Percentiles rank a stretch among this genome's conserved stretches.
These are phyloP conservation scores for Manacus vitellinus DNA, from an alignment of 2,113 vertebrate species.

Conservation along the genomic window DNA sequence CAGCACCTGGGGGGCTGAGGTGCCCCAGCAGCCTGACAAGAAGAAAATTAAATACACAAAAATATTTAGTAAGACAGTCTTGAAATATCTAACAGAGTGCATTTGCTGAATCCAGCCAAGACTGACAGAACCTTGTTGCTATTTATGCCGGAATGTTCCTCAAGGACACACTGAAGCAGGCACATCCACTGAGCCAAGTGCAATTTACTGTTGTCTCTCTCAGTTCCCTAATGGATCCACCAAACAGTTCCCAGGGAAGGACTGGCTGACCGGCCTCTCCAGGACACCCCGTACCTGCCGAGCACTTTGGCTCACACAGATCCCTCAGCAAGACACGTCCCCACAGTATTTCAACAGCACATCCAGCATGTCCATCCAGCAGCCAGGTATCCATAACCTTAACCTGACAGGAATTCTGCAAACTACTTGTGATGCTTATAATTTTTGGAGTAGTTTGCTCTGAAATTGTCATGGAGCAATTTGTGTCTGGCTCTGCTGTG, in stretches of 20 bases:
- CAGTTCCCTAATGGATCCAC: not conserved
- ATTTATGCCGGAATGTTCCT: not conserved
- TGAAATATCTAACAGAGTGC: not conserved
- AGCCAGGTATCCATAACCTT: not conserved
- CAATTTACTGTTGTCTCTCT: not conserved
- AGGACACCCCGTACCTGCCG: accelerated
- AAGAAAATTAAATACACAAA: constrained; percentile 1
- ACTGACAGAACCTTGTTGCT: not conserved
- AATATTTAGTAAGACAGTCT: not conserved
- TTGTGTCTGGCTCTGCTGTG: constrained; percentile 1
- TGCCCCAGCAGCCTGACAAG: not conserved
- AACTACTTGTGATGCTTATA: not conserved
- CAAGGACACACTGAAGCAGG: not conserved
- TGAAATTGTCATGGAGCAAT: constrained; percentile 32
- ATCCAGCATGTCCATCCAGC: not conserved
- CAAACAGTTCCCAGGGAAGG: not conserved
- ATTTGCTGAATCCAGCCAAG: not conserved
- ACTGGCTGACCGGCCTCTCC: not conserved
- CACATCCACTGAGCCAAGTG: not conserved
- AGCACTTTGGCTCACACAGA: not conserved
- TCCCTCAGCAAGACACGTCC: not conserved
- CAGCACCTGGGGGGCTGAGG: not conserved
- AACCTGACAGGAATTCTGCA: not conserved
- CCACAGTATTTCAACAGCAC: not conserved
- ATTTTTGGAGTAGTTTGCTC: constrained; percentile 38